Evolutionary conservation across 2,888 invertebrate species (phyloP).

Genomic region (Nymphalis polychloros): DNA sequence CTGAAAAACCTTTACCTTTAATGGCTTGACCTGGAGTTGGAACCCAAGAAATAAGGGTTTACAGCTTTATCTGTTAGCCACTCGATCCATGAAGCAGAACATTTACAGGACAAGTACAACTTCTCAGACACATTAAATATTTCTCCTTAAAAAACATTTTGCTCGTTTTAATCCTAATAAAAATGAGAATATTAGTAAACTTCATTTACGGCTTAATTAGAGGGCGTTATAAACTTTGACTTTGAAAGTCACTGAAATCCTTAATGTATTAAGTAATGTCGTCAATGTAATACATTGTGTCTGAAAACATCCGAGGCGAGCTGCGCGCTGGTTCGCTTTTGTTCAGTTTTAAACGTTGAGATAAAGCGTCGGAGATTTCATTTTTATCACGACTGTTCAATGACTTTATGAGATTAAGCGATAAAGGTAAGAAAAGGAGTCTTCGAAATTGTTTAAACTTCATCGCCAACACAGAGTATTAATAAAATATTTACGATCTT

Average conservation of each 20-base stretch:
- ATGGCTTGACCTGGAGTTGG: too few species aligned
- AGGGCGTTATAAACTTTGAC: too few species aligned
- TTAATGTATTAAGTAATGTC: constrained; percentile 7
- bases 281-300: constrained; percentile 18
- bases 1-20: background rate
- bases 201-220: too few species aligned
- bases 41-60: too few species aligned
- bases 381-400: constrained; percentile 26
- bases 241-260: constrained; percentile 7
- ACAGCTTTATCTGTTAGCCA: too few species aligned
- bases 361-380: constrained; percentile 1
- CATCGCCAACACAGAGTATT: background rate
- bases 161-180: too few species aligned
- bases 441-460: constrained; percentile 4
- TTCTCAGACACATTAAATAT: too few species aligned
- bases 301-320: background rate
- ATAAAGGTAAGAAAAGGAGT: constrained; percentile 17
- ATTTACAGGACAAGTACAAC: too few species aligned
- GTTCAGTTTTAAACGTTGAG: constrained; percentile 4
- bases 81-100: too few species aligned
- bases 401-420: constrained; percentile 26
- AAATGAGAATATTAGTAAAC: too few species aligned
- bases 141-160: too few species aligned
- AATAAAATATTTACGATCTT: constrained; percentile 2
- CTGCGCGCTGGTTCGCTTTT: constrained; percentile 2